A percentile compares a stretch with the other conserved stretches of the same genome.
Evolutionary conservation across 2,113 vertebrate genomes (phyloP).

Genomic region (Apteryx owenii): DNA sequence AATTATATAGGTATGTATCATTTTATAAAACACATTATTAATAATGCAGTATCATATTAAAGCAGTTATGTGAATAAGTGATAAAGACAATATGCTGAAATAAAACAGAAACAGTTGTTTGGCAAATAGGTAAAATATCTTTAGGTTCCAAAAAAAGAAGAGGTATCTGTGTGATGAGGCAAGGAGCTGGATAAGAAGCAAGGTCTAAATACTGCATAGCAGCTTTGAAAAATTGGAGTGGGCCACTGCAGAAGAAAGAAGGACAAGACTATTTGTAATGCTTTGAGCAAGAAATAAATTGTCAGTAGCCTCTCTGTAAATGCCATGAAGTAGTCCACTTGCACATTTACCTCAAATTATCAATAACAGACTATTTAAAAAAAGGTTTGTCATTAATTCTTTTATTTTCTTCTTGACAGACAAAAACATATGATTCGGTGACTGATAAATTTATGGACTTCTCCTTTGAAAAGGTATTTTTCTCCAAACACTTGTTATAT

Average conservation of each 20-base stretch:
- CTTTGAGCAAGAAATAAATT: not conserved
- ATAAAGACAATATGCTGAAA: not conserved
- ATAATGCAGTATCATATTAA: not conserved
- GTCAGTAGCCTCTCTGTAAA: not conserved
- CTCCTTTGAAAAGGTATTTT: slow-evolving; percentile 97
- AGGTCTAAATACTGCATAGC: not conserved
- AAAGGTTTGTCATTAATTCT: not conserved
- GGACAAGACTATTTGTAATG: not conserved
- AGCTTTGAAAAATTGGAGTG: not conserved
- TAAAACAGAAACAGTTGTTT: not conserved
- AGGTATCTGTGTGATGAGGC: not conserved
- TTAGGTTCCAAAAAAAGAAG: not conserved
- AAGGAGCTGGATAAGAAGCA: not conserved
- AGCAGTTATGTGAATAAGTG: not conserved
- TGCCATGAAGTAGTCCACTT: not conserved
- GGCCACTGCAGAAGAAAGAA: not conserved
- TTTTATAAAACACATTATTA: not conserved
- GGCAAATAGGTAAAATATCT: not conserved
- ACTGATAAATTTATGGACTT: slow-evolving; percentile 99
- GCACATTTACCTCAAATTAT: not conserved
- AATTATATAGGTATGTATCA: not conserved
- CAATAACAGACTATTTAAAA: not conserved
- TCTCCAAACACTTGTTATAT: not conserved
- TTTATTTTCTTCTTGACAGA: slow-evolving; percentile 79
- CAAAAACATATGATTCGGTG: slow-evolving; percentile 98